Conservation (phyloP, 2,113 vertebrate species). For the Lepus americanus region DNA sequence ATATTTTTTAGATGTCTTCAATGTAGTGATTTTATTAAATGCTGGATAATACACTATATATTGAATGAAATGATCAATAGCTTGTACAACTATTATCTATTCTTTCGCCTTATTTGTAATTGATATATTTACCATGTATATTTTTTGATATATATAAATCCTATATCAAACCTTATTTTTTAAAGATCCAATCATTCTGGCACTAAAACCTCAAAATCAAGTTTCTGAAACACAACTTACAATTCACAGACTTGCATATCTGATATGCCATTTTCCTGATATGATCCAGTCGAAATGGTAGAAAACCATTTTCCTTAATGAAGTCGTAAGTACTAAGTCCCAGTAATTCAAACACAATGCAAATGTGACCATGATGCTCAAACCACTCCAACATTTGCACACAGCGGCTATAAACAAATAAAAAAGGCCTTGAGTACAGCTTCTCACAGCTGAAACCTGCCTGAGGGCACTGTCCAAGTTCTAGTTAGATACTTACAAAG, state of each 20-base stretch:
- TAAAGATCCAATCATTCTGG: not conserved
- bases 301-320: conserved; percentile 94
- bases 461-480: not conserved
- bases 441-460: not conserved
- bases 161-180: not conserved
- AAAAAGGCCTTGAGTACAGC: not conserved
- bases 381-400: conserved; percentile 95
- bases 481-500: conserved; percentile 79
- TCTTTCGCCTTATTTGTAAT: not conserved
- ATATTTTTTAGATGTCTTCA: not conserved
- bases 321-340: conserved; percentile 96
- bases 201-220: not conserved
- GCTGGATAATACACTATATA: not conserved
- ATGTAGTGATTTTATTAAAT: not conserved
- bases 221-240: conserved; percentile 87
- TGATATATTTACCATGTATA: not conserved
- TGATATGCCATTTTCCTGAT: conserved; percentile 93
- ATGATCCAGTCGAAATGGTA: conserved; percentile 92
- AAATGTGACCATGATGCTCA: conserved; percentile 92
- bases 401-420: conserved; percentile 87
- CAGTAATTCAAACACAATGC: conserved; percentile 93
- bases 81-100: not conserved
- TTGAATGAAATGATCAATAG: not conserved
- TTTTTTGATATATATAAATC: not conserved
- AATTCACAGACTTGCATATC: conserved; percentile 93